These are phyloP conservation scores for Drosophila ohnishii DNA, from an alignment of 1,140 invertebrate genomes.

Conservation along the genomic window DNA sequence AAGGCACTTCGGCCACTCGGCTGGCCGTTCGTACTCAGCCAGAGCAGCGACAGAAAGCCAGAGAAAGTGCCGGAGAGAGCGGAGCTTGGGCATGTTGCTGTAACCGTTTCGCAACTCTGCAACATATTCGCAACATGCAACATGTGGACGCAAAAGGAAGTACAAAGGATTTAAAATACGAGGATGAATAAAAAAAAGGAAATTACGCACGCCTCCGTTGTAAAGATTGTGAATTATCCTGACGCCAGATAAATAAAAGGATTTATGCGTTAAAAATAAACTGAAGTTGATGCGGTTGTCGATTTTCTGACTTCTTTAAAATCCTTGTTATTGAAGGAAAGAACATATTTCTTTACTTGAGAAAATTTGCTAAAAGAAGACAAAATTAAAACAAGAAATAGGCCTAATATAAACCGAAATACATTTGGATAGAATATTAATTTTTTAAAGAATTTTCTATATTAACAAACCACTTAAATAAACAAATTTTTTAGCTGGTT, in stretches of 20 bases:
- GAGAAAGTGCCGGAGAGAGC: background rate
- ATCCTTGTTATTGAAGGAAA: constrained; percentile 9
- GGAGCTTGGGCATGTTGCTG: constrained; percentile 1
- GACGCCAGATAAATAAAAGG: constrained; percentile 10
- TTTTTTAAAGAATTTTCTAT: background rate
- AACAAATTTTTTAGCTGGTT: no score
- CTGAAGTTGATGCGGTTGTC: background rate
- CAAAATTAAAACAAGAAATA: no score
- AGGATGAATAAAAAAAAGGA: constrained; percentile 17
- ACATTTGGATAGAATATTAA: background rate
- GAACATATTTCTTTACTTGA: background rate
- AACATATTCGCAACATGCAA: constrained; percentile 45
- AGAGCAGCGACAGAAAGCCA: constrained; percentile 3
- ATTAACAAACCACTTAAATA: no score
- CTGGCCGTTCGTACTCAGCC: constrained; percentile 2
- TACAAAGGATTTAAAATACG: constrained; percentile 24
- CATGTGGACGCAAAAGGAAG: constrained; percentile 16
- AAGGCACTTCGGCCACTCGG: constrained; percentile 4
- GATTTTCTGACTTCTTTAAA: constrained; percentile 19
- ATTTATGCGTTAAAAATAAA: constrained; percentile 34
- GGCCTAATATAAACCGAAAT: background rate
- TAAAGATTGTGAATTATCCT: constrained; percentile 25
- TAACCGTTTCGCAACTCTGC: constrained; percentile 18
- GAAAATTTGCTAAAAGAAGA: no score
- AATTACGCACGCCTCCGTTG: constrained; percentile 18